Percentiles rank a stretch among this genome's conserved stretches.
Conservation (phyloP, 2,113 vertebrate genomes). For the Entomyzon cyanotis region DNA sequence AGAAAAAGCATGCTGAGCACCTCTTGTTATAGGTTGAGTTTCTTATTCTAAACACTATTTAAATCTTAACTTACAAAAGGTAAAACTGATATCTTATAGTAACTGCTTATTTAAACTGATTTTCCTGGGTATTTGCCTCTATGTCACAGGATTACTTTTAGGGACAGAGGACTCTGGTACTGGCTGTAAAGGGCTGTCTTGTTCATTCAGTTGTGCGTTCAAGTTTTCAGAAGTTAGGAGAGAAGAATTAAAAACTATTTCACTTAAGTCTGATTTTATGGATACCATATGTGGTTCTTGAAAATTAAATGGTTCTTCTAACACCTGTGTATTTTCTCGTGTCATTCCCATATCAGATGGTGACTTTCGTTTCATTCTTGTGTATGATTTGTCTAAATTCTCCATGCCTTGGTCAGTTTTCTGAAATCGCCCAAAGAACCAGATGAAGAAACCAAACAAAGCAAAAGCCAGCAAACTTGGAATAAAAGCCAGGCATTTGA, state of each 20-base stretch:
- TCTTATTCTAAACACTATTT: conserved; percentile 72
- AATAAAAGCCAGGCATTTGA: conserved; percentile 95
- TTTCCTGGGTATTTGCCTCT: conserved; percentile 39
- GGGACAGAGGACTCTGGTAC: conserved; percentile 56
- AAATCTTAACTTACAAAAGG: conserved; percentile 75
- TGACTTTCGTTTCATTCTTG: conserved; percentile 93
- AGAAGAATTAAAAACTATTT: conserved; percentile 80
- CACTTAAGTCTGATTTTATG: conserved; percentile 82
- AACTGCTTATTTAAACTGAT: conserved; percentile 54
- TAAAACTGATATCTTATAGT: conserved; percentile 64
- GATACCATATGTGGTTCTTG: conserved; percentile 82
- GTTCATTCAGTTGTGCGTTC: conserved; percentile 71
- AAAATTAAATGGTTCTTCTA: conserved; percentile 78
- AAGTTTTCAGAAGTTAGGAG: conserved; percentile 78
- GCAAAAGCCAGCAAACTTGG: conserved; percentile 92
- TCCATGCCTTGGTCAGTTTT: conserved; percentile 91
- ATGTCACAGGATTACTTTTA: conserved; percentile 65
- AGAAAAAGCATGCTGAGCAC: conserved; percentile 87
- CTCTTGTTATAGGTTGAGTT: conserved; percentile 72
- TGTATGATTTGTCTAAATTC: conserved; percentile 90
- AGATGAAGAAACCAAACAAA: conserved; percentile 94
- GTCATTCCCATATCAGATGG: conserved; percentile 89
- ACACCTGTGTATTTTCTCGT: conserved; percentile 84
- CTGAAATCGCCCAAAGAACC: conserved; percentile 93
- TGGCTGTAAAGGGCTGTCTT: conserved; percentile 60